Conservation (phyloP, 2,113 vertebrate species). For the Corapipo altera region DNA sequence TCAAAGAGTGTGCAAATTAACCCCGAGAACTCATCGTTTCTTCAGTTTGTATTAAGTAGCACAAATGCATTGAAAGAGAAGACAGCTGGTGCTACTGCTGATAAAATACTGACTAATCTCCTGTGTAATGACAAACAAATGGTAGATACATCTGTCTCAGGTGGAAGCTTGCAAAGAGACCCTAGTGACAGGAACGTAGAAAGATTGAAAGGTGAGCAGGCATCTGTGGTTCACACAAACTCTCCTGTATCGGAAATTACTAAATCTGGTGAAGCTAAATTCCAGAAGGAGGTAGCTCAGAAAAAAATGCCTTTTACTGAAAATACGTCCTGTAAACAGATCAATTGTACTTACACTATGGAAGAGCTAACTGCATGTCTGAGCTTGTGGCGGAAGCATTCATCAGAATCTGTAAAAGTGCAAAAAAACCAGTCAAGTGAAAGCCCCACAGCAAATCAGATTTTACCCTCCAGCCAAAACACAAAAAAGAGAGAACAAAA, state of each 20-base stretch:
- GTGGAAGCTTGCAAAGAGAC: not conserved
- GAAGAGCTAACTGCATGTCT: constrained; percentile 73
- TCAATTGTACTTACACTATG: constrained; percentile 1
- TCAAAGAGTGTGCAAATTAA: not conserved
- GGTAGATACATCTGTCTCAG: not conserved
- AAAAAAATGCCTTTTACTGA: not conserved
- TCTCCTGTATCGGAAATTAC: not conserved
- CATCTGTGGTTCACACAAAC: not conserved
- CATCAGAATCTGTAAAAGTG: not conserved
- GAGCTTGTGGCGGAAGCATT: constrained; percentile 67
- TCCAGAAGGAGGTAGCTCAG: not conserved
- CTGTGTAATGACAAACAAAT: constrained; percentile 2
- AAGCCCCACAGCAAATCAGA: not conserved
- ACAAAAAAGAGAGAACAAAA: not conserved
- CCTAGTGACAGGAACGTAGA: not conserved
- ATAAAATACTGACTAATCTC: constrained; percentile 36
- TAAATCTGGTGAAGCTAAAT: not conserved
- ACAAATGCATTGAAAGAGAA: constrained; percentile 26
- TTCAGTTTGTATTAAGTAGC: constrained; percentile 48
- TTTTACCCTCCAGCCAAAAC: not conserved
- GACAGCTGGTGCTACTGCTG: constrained; percentile 32
- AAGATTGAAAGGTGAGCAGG: not conserved
- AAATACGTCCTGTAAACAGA: not conserved
- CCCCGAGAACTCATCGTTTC: not conserved
- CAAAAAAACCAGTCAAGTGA: constrained; percentile 1